Conservation (phyloP, 2,113 vertebrate species). For the Chloropsis cyanopogon region DNA sequence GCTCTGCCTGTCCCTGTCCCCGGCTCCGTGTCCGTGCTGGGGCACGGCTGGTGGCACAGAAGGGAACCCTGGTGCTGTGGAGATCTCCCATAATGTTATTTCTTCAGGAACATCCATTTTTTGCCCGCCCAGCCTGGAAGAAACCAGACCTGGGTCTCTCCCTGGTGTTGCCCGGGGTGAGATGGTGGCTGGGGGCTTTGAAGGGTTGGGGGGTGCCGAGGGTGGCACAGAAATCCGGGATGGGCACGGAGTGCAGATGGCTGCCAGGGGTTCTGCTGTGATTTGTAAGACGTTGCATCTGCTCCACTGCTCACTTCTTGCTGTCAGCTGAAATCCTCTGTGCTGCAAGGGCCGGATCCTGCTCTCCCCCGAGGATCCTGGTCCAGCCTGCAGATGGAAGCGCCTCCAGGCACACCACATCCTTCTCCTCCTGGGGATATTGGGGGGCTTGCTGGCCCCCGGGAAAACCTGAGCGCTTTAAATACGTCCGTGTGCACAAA, state of each 20-base stretch:
- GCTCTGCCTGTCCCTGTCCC: neutral
- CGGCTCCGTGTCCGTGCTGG: accelerated
- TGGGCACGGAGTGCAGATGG: conserved; percentile 44
- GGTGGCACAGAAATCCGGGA: neutral
- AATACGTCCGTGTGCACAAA: accelerated
- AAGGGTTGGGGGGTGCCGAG: accelerated
- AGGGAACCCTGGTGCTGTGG: neutral
- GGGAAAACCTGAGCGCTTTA: neutral
- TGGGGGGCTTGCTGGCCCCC: neutral
- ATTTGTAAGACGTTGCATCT: conserved; percentile 47
- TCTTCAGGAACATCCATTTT: neutral
- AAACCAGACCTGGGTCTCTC: neutral
- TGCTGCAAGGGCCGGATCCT: neutral
- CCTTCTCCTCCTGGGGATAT: neutral
- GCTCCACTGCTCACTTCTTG: conserved; percentile 63
- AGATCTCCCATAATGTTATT: neutral
- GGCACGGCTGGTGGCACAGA: neutral
- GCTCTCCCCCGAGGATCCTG: neutral
- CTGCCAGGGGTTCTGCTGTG: conserved; percentile 50
- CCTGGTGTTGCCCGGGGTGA: accelerated
- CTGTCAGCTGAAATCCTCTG: conserved; percentile 46
- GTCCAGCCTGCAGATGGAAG: neutral
- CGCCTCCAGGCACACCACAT: neutral
- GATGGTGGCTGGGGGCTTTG: neutral
- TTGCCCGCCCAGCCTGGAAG: neutral